Evolutionary conservation across 2,113 vertebrate genomes (phyloP).

Genomic region (Perognathus longimembris): DNA sequence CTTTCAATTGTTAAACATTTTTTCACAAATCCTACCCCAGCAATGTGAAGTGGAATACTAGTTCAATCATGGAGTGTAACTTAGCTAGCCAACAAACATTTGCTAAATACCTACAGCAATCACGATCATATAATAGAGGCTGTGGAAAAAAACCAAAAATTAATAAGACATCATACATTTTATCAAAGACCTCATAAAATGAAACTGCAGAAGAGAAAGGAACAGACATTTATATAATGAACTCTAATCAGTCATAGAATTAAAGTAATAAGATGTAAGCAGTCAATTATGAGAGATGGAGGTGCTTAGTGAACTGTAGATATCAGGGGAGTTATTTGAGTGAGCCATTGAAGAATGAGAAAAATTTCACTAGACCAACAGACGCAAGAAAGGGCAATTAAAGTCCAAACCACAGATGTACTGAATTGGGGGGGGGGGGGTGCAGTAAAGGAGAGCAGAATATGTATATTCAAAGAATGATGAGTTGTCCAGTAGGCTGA

Average conservation of each 20-base stretch:
- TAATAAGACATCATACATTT: not conserved
- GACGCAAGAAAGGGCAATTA: not conserved
- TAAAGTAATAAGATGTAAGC: not conserved
- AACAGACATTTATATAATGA: not conserved
- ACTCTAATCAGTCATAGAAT: slow-evolving; percentile 37
- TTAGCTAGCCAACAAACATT: not conserved
- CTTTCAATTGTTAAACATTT: not conserved
- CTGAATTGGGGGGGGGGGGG: no score
- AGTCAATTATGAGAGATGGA: not conserved
- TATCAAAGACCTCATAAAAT: not conserved
- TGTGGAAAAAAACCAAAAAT: not conserved
- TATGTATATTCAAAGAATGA: not conserved
- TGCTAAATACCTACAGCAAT: not conserved
- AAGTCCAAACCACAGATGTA: not conserved
- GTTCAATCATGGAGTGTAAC: not conserved
- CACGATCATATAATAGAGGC: not conserved
- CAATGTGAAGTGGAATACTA: not conserved
- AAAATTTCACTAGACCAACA: slow-evolving; percentile 22
- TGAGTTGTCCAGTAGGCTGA: not conserved
- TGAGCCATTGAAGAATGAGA: not conserved
- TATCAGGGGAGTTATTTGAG: not conserved
- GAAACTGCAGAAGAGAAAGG: not conserved
- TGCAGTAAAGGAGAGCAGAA: fast-evolving
- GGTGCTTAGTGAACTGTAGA: not conserved
- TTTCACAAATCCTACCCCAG: not conserved